A percentile compares a stretch with the other conserved stretches of the same genome.
phyloP scores from a whole-genome alignment of 2,113 vertebrate genomes.

The Tetrax tetrax region DNA sequence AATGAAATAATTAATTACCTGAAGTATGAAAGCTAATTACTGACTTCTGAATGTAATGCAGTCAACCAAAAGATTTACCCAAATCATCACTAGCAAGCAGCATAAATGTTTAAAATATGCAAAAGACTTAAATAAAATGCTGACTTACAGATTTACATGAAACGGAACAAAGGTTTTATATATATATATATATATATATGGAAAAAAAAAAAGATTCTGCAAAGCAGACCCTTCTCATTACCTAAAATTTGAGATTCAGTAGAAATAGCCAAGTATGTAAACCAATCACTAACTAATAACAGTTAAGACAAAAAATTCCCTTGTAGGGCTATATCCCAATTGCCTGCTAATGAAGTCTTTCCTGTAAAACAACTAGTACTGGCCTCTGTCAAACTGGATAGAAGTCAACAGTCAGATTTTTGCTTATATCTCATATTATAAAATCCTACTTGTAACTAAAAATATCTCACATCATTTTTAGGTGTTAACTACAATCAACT shows the following conservation, averaged over 20 bases:
- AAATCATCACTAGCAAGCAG: not conserved
- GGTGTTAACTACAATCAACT: not conserved
- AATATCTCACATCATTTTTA: not conserved
- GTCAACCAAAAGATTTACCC: not conserved
- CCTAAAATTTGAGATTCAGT: not conserved
- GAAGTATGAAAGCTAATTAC: not conserved
- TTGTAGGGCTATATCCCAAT: not conserved
- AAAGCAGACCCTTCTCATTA: not conserved
- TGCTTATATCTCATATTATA: not conserved
- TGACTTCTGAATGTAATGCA: not conserved
- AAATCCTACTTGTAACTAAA: not conserved
- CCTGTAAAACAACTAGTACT: not conserved
- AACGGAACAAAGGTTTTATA: not conserved
- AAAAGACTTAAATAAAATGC: not conserved
- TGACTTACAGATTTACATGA: not conserved
- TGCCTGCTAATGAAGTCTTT: not conserved
- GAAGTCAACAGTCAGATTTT: not conserved
- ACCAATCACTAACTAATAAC: not conserved
- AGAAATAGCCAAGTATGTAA: not conserved
- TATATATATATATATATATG: too few species aligned
- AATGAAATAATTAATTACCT: not conserved
- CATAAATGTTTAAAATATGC: not conserved
- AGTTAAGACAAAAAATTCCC: not conserved
- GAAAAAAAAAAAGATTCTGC: not conserved
- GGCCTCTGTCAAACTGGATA: not conserved